These are phyloP conservation scores for Upupa epops DNA, from an alignment of 2,113 vertebrate genomes.

Conservation along the genomic window DNA sequence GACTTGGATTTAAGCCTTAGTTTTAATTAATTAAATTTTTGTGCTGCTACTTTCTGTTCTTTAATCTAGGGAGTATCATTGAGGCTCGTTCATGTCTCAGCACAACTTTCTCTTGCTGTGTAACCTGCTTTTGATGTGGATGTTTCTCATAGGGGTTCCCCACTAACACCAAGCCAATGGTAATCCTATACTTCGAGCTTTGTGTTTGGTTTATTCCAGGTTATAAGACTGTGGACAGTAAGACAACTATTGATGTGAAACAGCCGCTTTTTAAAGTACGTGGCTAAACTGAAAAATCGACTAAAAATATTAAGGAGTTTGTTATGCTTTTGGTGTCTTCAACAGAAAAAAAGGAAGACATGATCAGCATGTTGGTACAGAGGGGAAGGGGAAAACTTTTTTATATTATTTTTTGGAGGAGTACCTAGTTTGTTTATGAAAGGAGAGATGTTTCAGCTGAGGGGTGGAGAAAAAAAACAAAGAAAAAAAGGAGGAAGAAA, in stretches of 20 bases:
- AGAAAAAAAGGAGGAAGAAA: neutral
- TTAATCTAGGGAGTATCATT: neutral
- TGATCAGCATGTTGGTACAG: neutral
- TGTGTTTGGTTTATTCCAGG: neutral
- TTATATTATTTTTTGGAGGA: neutral
- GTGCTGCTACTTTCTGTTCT: neutral
- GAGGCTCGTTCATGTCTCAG: neutral
- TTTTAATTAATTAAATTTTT: neutral
- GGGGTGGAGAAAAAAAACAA: neutral
- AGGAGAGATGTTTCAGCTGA: neutral
- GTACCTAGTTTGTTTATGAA: neutral
- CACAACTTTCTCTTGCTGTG: neutral
- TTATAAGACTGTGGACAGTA: neutral
- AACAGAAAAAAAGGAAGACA: neutral
- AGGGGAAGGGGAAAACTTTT: neutral
- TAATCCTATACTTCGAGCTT: neutral
- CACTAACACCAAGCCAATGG: neutral
- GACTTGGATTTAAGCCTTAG: neutral
- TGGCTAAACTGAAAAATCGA: neutral
- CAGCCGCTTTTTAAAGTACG: neutral
- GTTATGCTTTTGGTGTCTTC: neutral
- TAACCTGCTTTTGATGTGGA: neutral
- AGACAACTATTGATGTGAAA: neutral
- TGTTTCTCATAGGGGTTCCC: neutral
- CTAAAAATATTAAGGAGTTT: neutral